phyloP scores from a whole-genome alignment of 2,113 vertebrate genomes.

The Oenanthe oenanthe region DNA sequence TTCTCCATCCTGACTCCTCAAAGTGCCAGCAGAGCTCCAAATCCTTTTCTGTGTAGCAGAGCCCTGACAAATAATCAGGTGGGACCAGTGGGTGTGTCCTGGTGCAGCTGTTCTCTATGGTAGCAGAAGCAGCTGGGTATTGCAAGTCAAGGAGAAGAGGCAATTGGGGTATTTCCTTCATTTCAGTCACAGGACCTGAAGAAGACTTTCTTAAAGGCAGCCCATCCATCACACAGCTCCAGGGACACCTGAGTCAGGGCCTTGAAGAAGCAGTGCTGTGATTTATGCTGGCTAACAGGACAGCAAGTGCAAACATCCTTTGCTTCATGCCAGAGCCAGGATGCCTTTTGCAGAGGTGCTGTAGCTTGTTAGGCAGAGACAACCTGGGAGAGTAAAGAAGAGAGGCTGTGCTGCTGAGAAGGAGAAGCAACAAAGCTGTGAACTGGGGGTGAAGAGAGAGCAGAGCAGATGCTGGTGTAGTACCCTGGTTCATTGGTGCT shows the following conservation, averaged over 20 bases:
- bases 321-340: not conserved
- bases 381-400: not conserved
- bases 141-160: not conserved
- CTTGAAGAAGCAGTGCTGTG: not conserved
- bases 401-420: not conserved
- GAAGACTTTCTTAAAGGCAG: not conserved
- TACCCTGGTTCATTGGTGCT: not conserved
- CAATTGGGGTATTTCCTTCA: not conserved
- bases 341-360: not conserved
- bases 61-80: not conserved
- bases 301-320: not conserved
- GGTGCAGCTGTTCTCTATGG: not conserved
- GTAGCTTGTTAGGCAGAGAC: not conserved
- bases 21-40: not conserved
- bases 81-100: fast-evolving
- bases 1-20: not conserved
- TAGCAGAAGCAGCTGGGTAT: not conserved
- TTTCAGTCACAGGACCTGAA: not conserved
- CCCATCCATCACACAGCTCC: not conserved
- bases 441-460: not conserved
- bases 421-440: fast-evolving
- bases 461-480: not conserved
- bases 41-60: not conserved
- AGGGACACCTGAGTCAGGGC: not conserved
- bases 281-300: not conserved